These are phyloP conservation scores for Bombyx mandarina DNA, from an alignment of 1,140 invertebrate species.

Conservation along the genomic window DNA sequence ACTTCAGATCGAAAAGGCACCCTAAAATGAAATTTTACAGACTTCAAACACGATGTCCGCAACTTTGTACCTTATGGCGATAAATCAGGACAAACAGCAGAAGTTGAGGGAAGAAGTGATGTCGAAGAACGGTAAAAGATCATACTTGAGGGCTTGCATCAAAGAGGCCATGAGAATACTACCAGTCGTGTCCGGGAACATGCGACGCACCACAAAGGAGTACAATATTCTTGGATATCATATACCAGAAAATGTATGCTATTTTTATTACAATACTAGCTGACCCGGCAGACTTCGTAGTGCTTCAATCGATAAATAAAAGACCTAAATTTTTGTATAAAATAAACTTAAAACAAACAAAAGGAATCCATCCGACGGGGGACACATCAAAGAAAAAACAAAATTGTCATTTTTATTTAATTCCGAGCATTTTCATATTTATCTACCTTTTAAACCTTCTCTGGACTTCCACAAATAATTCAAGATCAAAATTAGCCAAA, in stretches of 20 bases:
- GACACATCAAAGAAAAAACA: no score
- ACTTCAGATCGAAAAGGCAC: no score
- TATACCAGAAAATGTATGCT: conserved; percentile 74
- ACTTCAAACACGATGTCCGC: conserved; percentile 39
- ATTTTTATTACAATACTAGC: conserved; percentile 10
- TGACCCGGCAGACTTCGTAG: no score
- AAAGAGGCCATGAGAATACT: conserved; percentile 75
- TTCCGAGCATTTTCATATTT: no score
- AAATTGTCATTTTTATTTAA: no score
- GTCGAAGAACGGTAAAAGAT: conserved; percentile 46
- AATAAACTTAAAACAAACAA: no score
- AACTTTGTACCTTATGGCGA: conserved; percentile 76
- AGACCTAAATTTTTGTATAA: no score
- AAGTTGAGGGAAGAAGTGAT: conserved; percentile 77
- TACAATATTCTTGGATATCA: conserved; percentile 72
- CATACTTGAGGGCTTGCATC: conserved; percentile 76
- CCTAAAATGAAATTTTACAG: conserved; percentile 22
- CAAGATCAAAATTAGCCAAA: no score
- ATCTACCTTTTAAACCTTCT: no score
- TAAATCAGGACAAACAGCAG: conserved; percentile 75
- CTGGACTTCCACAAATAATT: no score
- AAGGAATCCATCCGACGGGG: no score
- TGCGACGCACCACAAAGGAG: conserved; percentile 68
- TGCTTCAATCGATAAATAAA: no score
- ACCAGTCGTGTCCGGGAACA: conserved; percentile 68